These are phyloP conservation scores for Amniataba percoides DNA, from an alignment of 2,797 vertebrate genomes.

Conservation along the genomic window DNA sequence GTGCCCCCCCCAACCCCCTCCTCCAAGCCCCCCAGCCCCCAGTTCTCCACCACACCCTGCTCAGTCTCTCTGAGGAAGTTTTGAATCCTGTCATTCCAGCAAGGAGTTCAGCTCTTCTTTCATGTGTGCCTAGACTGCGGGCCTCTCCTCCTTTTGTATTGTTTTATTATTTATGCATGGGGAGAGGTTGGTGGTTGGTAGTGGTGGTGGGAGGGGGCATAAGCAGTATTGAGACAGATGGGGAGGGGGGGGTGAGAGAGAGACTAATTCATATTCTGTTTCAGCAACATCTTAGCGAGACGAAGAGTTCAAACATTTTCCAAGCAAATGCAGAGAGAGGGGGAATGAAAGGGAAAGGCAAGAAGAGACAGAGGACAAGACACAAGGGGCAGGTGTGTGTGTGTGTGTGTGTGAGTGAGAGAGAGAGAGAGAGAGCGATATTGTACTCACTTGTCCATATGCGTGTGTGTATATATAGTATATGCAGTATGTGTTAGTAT, in stretches of 20 bases:
- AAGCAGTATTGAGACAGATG: slow-evolving; percentile 40
- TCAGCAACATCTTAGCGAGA: slow-evolving; percentile 84
- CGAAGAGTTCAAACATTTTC: slow-evolving; percentile 85
- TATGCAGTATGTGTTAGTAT: slow-evolving; percentile 66
- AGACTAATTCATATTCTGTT: slow-evolving; percentile 85
- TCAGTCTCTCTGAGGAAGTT: slow-evolving; percentile 72
- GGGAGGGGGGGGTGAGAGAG: slow-evolving; percentile 8
- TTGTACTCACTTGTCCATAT: slow-evolving; percentile 50
- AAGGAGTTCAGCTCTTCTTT: slow-evolving; percentile 79
- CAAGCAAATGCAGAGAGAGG: slow-evolving; percentile 72
- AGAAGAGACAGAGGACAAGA: slow-evolving; percentile 75
- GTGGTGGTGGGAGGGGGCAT: slow-evolving; percentile 53
- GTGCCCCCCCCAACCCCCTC: background rate
- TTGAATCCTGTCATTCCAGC: slow-evolving; percentile 76
- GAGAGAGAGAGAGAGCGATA: slow-evolving; percentile 28
- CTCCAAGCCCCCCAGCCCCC: slow-evolving; percentile 29
- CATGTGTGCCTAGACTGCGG: slow-evolving; percentile 82
- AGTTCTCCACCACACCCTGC: slow-evolving; percentile 50
- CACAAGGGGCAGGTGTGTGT: slow-evolving; percentile 70
- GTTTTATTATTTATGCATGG: slow-evolving; percentile 88
- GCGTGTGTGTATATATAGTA: slow-evolving; percentile 38
- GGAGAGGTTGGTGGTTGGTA: slow-evolving; percentile 64
- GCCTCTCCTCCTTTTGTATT: slow-evolving; percentile 86
- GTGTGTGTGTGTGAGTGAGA: slow-evolving; percentile 21
- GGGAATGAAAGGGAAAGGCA: slow-evolving; percentile 63